Conservation (phyloP, 1,140 invertebrate genomes). For the Thaumatotibia leucotreta region DNA sequence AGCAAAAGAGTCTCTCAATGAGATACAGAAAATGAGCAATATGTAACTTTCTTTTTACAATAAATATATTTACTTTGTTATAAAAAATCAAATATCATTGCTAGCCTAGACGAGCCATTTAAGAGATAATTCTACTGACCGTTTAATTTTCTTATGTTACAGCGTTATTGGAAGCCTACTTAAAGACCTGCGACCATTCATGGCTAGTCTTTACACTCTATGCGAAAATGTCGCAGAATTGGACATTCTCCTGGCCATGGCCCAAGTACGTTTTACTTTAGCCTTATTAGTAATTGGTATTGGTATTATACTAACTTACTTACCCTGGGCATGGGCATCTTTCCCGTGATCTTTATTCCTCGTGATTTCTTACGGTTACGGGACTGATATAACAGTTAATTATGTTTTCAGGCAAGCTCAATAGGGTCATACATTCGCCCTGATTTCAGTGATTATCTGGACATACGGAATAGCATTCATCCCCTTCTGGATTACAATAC, state of each 20-base stretch:
- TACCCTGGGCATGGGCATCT: too few species aligned
- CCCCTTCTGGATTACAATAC: constrained; percentile 85
- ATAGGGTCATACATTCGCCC: constrained; percentile 82
- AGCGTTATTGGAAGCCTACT: constrained; percentile 81
- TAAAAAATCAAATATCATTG: too few species aligned
- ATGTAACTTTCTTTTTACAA: constrained; percentile 80
- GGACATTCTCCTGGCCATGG: constrained; percentile 87
- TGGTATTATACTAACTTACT: constrained; percentile 20
- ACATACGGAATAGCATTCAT: constrained; percentile 85
- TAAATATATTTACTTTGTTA: too few species aligned
- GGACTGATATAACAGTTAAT: not conserved
- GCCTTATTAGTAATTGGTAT: constrained; percentile 7
- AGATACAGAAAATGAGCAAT: constrained; percentile 89
- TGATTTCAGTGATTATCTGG: constrained; percentile 82
- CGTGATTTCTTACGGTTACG: too few species aligned
- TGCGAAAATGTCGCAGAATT: constrained; percentile 88
- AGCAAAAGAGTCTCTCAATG: constrained; percentile 83
- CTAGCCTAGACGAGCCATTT: too few species aligned
- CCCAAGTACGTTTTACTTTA: constrained; percentile 73
- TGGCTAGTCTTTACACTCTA: constrained; percentile 87
- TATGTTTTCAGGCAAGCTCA: constrained; percentile 51
- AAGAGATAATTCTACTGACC: too few species aligned
- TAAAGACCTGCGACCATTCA: constrained; percentile 80
- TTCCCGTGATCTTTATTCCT: too few species aligned
- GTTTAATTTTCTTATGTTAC: constrained; percentile 28